phyloP scores from a whole-genome alignment of 2,113 vertebrate species.

The Oryzias woworae region DNA sequence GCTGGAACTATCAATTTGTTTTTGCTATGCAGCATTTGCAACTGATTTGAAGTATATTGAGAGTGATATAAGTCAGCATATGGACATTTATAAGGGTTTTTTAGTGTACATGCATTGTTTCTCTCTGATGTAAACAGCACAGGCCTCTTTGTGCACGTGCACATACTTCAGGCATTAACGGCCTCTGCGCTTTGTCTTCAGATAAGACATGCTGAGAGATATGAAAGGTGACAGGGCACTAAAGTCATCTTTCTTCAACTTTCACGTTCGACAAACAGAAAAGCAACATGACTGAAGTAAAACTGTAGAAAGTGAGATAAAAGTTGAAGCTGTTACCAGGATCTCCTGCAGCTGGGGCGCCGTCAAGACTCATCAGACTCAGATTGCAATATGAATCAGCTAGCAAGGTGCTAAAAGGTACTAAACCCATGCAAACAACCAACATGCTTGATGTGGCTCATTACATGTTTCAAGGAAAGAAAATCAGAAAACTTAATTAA shows the following conservation, averaged over 20 bases:
- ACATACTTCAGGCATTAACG: slow-evolving; percentile 48
- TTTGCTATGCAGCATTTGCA: slow-evolving; percentile 8
- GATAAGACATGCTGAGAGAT: slow-evolving; percentile 62
- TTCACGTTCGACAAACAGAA: slow-evolving; percentile 60
- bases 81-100: slow-evolving; percentile 35
- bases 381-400: slow-evolving; percentile 42
- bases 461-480: slow-evolving; percentile 54
- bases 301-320: slow-evolving; percentile 57
- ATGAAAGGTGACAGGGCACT: slow-evolving; percentile 50
- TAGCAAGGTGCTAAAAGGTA: slow-evolving; percentile 71
- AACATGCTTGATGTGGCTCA: slow-evolving; percentile 67
- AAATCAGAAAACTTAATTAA: slow-evolving; percentile 38
- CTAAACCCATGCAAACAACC: slow-evolving; percentile 59
- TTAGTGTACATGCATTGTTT: slow-evolving; percentile 19
- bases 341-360: slow-evolving; percentile 59
- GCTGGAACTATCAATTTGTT: slow-evolving; percentile 14
- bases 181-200: slow-evolving; percentile 32
- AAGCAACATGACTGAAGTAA: slow-evolving; percentile 52
- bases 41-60: slow-evolving; percentile 21
- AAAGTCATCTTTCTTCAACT: slow-evolving; percentile 65
- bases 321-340: slow-evolving; percentile 44
- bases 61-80: slow-evolving; percentile 2
- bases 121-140: slow-evolving; percentile 12
- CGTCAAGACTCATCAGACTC: slow-evolving; percentile 52
- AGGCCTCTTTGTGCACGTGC: slow-evolving; percentile 44